A percentile compares a stretch with the other conserved stretches of the same genome.
These are phyloP conservation scores for Leptinotarsa haldemani DNA, from an alignment of 2,888 invertebrate genomes.

Conservation along the genomic window DNA sequence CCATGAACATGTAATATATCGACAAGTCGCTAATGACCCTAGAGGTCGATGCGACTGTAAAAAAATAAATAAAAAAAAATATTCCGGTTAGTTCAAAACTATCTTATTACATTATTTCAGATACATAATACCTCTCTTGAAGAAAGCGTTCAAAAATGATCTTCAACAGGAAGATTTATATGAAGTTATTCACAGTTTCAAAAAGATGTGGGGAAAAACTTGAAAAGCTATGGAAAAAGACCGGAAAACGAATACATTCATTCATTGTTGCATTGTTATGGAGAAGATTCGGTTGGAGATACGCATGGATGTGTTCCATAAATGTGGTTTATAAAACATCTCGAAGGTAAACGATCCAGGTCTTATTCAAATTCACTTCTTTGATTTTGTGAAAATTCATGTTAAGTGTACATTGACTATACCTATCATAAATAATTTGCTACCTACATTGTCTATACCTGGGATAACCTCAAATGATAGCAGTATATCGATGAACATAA, in stretches of 20 bases:
- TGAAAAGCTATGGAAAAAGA: constrained; percentile 45
- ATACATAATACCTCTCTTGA: constrained; percentile 63
- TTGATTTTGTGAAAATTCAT: too few relatives aligned
- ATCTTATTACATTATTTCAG: constrained; percentile 37
- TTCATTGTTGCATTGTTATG: too few relatives aligned
- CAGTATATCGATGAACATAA: too few relatives aligned
- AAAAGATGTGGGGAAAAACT: constrained; percentile 50
- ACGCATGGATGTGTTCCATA: constrained; percentile 48
- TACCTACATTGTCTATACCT: too few relatives aligned
- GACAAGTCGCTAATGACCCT: too few relatives aligned
- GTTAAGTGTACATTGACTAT: too few relatives aligned
- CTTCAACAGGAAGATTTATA: constrained; percentile 73
- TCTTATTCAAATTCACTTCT: not conserved
- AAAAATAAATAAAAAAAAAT: too few relatives aligned
- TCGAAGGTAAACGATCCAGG: not conserved
- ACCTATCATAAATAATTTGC: too few relatives aligned
- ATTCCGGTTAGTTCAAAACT: too few relatives aligned
- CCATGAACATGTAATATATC: too few relatives aligned
- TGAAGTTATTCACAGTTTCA: constrained; percentile 59
- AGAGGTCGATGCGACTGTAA: too few relatives aligned
- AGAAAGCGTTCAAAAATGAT: constrained; percentile 65
- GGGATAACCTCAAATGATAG: too few relatives aligned
- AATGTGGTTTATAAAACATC: constrained; percentile 44
- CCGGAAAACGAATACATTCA: not conserved
- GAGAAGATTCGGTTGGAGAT: constrained; percentile 49